phyloP scores from a whole-genome alignment of 2,888 invertebrate species.

The Celastrina argiolus region DNA sequence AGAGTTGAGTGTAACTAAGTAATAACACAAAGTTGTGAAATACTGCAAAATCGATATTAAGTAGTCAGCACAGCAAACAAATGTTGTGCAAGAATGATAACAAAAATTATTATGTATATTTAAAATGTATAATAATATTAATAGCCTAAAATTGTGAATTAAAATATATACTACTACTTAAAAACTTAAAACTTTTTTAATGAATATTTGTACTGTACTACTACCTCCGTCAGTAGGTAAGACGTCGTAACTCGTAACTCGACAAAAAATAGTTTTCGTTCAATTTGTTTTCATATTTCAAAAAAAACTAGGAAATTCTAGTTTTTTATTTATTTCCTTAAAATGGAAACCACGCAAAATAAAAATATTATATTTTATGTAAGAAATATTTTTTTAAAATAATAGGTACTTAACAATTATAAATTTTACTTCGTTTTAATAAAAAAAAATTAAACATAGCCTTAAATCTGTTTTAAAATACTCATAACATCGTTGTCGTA shows the following conservation, averaged over 20 bases:
- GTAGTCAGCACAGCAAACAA: neutral
- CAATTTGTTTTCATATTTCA: neutral
- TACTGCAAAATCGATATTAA: neutral
- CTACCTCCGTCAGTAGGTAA: neutral
- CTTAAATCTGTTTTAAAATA: too few species aligned
- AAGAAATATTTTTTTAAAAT: too few species aligned
- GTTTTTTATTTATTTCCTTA: neutral
- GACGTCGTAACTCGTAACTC: neutral
- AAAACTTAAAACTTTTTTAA: neutral
- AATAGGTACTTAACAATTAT: too few species aligned
- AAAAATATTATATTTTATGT: too few species aligned
- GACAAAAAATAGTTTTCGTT: neutral
- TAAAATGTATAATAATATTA: neutral
- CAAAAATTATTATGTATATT: neutral
- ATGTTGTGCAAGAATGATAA: conserved; percentile 12
- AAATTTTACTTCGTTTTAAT: too few species aligned
- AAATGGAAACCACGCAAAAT: neutral
- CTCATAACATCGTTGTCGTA: too few species aligned
- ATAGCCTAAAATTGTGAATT: neutral
- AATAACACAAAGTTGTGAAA: neutral
- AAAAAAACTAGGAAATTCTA: neutral
- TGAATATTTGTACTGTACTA: neutral
- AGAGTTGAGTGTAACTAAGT: neutral
- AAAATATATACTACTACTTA: neutral
- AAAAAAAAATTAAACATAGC: too few species aligned